Conservation (phyloP, 2,888 invertebrate genomes). For the Chrysolina americana region DNA sequence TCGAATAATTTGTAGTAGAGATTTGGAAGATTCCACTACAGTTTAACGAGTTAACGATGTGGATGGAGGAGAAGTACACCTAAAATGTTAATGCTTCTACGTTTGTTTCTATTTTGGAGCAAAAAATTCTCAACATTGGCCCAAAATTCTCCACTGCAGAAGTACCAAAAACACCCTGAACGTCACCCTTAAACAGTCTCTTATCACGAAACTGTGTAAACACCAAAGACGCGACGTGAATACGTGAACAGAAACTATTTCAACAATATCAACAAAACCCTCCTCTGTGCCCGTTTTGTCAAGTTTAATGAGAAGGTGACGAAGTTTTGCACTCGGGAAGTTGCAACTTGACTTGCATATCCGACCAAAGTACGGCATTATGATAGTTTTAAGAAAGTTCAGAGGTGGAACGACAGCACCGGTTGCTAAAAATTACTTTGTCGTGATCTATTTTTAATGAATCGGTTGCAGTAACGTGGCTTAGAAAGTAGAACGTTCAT, state of each 20-base stretch:
- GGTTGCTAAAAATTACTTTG: slow-evolving; percentile 6
- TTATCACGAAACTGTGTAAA: neutral
- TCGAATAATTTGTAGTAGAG: too few relatives aligned
- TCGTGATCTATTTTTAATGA: slow-evolving; percentile 11
- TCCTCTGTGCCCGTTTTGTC: slow-evolving; percentile 35
- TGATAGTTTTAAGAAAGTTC: slow-evolving; percentile 14
- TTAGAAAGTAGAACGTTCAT: neutral
- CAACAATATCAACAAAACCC: slow-evolving; percentile 36
- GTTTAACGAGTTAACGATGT: too few relatives aligned
- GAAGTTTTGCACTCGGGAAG: slow-evolving; percentile 31
- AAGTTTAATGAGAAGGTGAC: slow-evolving; percentile 38
- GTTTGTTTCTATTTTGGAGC: too few relatives aligned
- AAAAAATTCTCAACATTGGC: too few relatives aligned
- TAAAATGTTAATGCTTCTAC: too few relatives aligned
- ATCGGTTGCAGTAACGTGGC: neutral
- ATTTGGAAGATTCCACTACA: too few relatives aligned
- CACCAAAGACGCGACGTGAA: slow-evolving; percentile 25
- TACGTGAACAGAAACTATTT: slow-evolving; percentile 34
- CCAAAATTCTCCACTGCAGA: too few relatives aligned
- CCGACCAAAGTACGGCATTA: slow-evolving; percentile 20
- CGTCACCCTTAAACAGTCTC: too few relatives aligned
- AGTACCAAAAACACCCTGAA: too few relatives aligned
- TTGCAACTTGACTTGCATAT: slow-evolving; percentile 32
- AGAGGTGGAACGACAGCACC: slow-evolving; percentile 12
- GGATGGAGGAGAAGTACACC: too few relatives aligned